A percentile compares a stretch with the other conserved stretches of the same genome.
Conservation (phyloP, 2,113 vertebrate species). For the Puma concolor region DNA sequence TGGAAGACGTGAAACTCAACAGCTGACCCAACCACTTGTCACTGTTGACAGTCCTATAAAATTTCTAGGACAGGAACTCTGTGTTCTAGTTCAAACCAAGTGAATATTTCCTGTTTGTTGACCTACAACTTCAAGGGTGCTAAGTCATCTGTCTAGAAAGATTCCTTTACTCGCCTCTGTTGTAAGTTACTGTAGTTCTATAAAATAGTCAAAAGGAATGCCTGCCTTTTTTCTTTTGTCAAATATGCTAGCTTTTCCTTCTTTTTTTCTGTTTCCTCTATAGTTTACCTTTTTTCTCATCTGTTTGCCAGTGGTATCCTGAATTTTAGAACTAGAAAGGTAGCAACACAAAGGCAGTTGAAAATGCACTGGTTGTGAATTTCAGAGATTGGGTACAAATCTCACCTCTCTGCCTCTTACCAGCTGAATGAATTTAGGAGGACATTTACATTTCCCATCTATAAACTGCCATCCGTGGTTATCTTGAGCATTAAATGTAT, state of each 20-base stretch:
- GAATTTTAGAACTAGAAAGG: slow-evolving; percentile 17
- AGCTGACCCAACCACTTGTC: slow-evolving; percentile 53
- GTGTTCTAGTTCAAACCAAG: slow-evolving; percentile 52
- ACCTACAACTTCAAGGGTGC: slow-evolving; percentile 48
- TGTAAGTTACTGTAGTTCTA: slow-evolving; percentile 5
- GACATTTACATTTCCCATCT: background rate
- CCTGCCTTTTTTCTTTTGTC: background rate
- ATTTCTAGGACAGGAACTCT: slow-evolving; percentile 54
- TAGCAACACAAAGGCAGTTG: background rate
- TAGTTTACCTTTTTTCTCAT: background rate
- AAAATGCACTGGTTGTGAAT: background rate
- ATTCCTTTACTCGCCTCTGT: slow-evolving; percentile 24
- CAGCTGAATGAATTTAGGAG: background rate
- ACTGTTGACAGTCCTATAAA: slow-evolving; percentile 61
- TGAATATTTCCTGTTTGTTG: slow-evolving; percentile 65
- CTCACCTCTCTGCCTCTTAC: background rate
- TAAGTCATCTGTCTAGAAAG: slow-evolving; percentile 34
- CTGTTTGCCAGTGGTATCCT: background rate
- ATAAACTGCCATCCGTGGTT: background rate
- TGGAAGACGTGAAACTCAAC: slow-evolving; percentile 38
- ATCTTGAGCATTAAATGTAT: background rate
- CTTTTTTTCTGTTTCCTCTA: background rate
- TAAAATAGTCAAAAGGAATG: background rate
- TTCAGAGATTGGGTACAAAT: background rate
- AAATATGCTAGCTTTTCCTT: background rate